Evolutionary conservation across 1,140 invertebrate genomes (phyloP).

Genomic region (Popillia japonica): DNA sequence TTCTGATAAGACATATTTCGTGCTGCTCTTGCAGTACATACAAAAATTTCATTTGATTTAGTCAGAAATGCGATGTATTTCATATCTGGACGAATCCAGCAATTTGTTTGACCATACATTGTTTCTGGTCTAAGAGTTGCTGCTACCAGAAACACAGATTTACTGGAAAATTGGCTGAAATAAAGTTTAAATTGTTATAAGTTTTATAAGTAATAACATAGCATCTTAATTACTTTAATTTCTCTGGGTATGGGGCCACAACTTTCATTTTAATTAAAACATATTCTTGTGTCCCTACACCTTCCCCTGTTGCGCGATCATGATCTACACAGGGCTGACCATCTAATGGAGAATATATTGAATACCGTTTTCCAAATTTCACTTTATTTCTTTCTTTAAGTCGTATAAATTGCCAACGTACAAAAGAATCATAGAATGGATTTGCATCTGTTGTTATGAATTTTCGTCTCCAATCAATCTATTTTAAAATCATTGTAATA

Average conservation of each 20-base stretch:
- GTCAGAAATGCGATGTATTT: constrained; percentile 87
- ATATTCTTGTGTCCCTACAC: constrained; percentile 66
- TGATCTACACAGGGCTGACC: constrained; percentile 99
- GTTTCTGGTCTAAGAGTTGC: constrained; percentile 97
- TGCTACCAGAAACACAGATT: constrained; percentile 79
- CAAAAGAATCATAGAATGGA: constrained; percentile 98
- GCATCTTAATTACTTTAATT: constrained; percentile 73
- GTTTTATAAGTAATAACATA: not conserved
- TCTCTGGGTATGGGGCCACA: constrained; percentile 68
- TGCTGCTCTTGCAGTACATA: constrained; percentile 88
- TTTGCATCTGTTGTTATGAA: constrained; percentile 99
- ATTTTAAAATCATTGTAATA: constrained; percentile 44
- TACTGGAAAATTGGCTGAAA: constrained; percentile 59
- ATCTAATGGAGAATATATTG: constrained; percentile 96
- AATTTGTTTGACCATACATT: constrained; percentile 99
- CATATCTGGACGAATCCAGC: no score
- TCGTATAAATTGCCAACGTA: constrained; percentile 94
- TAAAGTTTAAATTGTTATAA: not conserved
- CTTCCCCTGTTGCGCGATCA: constrained; percentile 94
- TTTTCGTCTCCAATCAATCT: constrained; percentile 95
- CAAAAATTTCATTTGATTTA: constrained; percentile 79
- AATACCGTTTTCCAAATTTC: constrained; percentile 97
- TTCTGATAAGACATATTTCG: constrained; percentile 97
- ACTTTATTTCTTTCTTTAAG: constrained; percentile 91
- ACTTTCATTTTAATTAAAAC: constrained; percentile 14